These are phyloP conservation scores for Sternotherus odoratus DNA, from an alignment of 2,797 vertebrate species.

Conservation along the genomic window DNA sequence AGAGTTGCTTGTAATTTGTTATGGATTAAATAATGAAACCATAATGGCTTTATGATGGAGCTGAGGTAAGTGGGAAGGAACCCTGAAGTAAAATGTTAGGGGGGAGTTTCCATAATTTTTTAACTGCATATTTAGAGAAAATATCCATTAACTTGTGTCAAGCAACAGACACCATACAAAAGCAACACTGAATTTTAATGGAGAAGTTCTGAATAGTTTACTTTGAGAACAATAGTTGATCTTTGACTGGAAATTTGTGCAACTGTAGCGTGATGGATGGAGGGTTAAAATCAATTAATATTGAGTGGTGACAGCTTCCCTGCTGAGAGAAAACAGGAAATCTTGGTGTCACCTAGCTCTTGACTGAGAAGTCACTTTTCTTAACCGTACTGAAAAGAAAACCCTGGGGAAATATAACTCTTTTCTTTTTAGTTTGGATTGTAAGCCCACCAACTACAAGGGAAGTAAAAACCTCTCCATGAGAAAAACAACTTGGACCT, in stretches of 20 bases:
- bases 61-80: neutral
- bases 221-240: slow-evolving; percentile 53
- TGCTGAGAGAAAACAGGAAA: slow-evolving; percentile 61
- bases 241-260: slow-evolving; percentile 58
- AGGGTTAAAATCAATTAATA: slow-evolving; percentile 69
- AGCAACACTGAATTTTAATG: slow-evolving; percentile 17
- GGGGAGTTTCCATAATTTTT: neutral
- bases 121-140: neutral
- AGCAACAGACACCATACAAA: neutral
- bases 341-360: slow-evolving; percentile 43
- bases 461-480: neutral
- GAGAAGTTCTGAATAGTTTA: slow-evolving; percentile 52
- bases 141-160: neutral
- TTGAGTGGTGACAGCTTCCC: slow-evolving; percentile 51
- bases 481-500: neutral
- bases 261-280: slow-evolving; percentile 52
- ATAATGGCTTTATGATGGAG: slow-evolving; percentile 6
- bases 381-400: slow-evolving; percentile 64
- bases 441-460: neutral
- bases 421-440: slow-evolving; percentile 54
- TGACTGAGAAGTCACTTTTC: slow-evolving; percentile 68
- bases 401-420: slow-evolving; percentile 34
- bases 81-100: neutral
- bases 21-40: slow-evolving; percentile 1
- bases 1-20: neutral